Evolutionary conservation across 2,797 vertebrate species (phyloP).

Genomic region (Chiroxiphia lanceolata): DNA sequence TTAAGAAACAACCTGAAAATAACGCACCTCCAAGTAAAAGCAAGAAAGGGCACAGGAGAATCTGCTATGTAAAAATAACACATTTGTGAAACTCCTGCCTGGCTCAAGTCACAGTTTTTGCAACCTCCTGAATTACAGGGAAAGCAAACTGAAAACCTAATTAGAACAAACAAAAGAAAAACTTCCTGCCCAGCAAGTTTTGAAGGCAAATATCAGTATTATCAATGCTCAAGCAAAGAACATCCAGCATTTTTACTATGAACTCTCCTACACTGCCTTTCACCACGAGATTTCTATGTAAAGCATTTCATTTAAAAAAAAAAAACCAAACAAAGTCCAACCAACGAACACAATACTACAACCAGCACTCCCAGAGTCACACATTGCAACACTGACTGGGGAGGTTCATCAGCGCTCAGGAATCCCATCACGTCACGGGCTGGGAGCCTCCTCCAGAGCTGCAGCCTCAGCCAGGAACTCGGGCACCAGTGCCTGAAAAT

Average conservation of each 20-base stretch:
- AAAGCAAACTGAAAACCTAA: slow-evolving; percentile 35
- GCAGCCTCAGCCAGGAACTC: not conserved
- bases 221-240: not conserved
- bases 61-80: not conserved
- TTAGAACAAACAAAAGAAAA: slow-evolving; percentile 23
- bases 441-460: not conserved
- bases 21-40: not conserved
- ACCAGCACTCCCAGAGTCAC: not conserved
- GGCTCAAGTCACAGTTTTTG: not conserved
- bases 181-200: slow-evolving; percentile 29
- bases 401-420: not conserved
- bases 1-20: not conserved
- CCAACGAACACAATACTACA: not conserved
- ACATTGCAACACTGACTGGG: not conserved
- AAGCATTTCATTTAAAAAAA: not conserved
- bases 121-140: not conserved
- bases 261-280: not conserved
- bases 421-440: not conserved
- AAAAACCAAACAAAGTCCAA: too few species aligned
- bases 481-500: fast-evolving
- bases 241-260: not conserved
- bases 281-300: fast-evolving
- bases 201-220: not conserved
- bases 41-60: not conserved
- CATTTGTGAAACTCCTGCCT: not conserved